A percentile compares a stretch with the other conserved stretches of the same genome.
Evolutionary conservation across 1,140 invertebrate species (phyloP).

Genomic region (Cheumatopsyche charites): DNA sequence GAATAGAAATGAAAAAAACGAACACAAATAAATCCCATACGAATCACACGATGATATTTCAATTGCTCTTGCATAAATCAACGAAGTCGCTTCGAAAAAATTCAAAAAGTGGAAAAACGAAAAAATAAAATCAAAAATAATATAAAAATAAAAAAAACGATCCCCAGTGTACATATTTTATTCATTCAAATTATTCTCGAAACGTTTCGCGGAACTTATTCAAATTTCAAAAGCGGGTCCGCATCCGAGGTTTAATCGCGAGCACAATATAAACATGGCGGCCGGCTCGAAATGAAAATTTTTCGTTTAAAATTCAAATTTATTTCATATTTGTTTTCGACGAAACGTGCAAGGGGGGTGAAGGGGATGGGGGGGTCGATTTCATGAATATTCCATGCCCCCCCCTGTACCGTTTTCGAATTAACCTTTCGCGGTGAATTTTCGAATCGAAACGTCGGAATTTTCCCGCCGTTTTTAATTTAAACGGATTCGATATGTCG

Average conservation of each 20-base stretch:
- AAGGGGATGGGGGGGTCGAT: neutral
- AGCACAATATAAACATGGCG: constrained; percentile 35
- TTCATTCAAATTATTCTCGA: too few relatives aligned
- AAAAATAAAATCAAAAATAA: too few relatives aligned
- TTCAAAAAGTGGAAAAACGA: too few relatives aligned
- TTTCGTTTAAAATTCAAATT: constrained; percentile 37
- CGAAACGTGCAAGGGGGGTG: neutral
- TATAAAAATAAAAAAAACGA: too few relatives aligned
- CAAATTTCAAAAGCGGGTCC: constrained; percentile 10
- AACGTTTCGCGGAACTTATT: constrained; percentile 5
- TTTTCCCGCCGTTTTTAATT: neutral
- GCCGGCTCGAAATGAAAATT: constrained; percentile 34
- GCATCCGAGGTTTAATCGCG: constrained; percentile 24
- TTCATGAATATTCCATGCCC: constrained; percentile 30
- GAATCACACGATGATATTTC: too few relatives aligned
- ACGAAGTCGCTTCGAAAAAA: too few relatives aligned
- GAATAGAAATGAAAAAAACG: too few relatives aligned
- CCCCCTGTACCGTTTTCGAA: constrained; percentile 14
- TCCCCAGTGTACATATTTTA: too few relatives aligned
- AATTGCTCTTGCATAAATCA: too few relatives aligned
- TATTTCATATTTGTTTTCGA: constrained; percentile 36
- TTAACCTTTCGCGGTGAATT: neutral
- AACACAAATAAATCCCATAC: too few relatives aligned
- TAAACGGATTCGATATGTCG: neutral
- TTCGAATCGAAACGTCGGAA: constrained; percentile 15